Evolutionary conservation across 2,797 vertebrate genomes (phyloP).

Genomic region (Chloroceryle amazona): DNA sequence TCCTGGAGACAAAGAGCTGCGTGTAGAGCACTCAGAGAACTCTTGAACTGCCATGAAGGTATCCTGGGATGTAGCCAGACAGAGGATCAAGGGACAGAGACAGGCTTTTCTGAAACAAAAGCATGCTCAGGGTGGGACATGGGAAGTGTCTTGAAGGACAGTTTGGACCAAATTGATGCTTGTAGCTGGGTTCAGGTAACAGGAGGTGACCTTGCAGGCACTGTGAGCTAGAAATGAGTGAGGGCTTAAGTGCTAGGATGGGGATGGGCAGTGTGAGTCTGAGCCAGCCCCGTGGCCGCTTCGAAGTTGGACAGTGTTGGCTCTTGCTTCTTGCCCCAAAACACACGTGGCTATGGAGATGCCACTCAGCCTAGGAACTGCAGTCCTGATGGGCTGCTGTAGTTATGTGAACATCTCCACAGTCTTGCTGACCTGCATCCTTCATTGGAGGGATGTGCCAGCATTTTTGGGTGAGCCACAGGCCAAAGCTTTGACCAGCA

Average conservation of each 20-base stretch:
- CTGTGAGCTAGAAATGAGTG: background rate
- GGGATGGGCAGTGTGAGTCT: no score
- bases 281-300: background rate
- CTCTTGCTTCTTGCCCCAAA: background rate
- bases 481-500: background rate
- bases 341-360: accelerated
- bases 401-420: background rate
- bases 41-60: conserved; percentile 43
- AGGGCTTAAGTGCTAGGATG: background rate
- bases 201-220: background rate
- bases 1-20: conserved; percentile 48
- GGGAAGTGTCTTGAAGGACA: background rate
- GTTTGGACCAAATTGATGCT: background rate
- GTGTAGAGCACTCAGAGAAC: background rate
- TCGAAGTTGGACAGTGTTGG: background rate
- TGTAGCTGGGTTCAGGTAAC: background rate
- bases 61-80: background rate
- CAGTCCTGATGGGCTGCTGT: background rate
- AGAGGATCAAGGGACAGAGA: background rate
- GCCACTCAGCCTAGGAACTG: background rate
- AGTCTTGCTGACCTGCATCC: background rate
- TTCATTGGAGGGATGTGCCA: background rate
- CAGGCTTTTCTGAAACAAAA: background rate
- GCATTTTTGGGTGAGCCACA: background rate
- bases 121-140: no score